phyloP scores from a whole-genome alignment of 2,113 vertebrate genomes.

The Stegostoma tigrinum region DNA sequence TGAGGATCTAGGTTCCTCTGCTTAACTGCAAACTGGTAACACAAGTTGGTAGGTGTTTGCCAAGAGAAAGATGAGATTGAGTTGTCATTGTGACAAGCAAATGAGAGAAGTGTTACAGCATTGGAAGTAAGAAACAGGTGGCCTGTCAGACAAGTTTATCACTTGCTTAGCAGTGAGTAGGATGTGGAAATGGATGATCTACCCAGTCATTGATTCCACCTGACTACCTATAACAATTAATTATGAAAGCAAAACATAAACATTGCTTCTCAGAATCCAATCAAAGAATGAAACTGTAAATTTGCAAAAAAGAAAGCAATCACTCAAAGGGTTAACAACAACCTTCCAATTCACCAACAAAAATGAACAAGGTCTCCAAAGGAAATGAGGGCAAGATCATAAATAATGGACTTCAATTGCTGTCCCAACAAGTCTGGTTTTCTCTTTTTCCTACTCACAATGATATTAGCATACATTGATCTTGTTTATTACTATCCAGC shows the following conservation, averaged over 20 bases:
- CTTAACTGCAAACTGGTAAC: background rate
- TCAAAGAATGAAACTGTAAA: background rate
- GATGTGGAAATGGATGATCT: background rate
- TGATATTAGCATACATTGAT: background rate
- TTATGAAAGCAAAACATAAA: background rate
- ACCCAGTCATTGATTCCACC: background rate
- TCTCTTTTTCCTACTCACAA: background rate
- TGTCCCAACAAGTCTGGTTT: background rate
- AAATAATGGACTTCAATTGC: background rate
- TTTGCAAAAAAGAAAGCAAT: background rate
- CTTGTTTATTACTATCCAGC: slow-evolving; percentile 15
- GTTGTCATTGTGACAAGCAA: background rate
- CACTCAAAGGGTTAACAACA: background rate
- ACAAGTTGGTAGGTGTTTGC: background rate
- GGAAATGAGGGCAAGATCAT: background rate
- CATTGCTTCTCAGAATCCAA: background rate
- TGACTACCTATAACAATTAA: background rate
- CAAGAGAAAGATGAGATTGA: background rate
- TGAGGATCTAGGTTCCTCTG: background rate
- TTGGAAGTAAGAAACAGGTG: background rate
- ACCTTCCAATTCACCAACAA: background rate
- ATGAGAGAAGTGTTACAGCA: background rate
- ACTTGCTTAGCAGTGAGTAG: no score
- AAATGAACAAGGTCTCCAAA: background rate
- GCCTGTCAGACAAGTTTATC: background rate